Conservation (phyloP, 2,797 vertebrate species). For the Kryptopterus vitreolus region DNA sequence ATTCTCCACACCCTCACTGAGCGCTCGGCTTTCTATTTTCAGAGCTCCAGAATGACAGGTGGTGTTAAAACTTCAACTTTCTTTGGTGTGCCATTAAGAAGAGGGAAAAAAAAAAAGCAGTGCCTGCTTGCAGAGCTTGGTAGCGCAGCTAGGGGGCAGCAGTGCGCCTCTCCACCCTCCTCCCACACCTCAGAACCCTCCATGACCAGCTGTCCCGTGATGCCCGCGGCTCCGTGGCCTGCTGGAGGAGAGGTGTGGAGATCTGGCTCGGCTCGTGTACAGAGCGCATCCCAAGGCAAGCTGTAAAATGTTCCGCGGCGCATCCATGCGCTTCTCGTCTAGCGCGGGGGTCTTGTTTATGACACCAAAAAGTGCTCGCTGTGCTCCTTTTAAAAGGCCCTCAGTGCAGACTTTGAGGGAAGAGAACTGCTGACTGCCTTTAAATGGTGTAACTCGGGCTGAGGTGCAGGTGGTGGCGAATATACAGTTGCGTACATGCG, state of each 20-base stretch:
- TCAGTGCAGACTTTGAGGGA: slow-evolving; percentile 25
- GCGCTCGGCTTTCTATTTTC: slow-evolving; percentile 2
- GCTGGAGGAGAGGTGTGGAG: slow-evolving; percentile 77
- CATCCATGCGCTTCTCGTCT: slow-evolving; percentile 44
- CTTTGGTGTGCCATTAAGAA: neutral
- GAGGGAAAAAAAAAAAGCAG: too few species aligned
- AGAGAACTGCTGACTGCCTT: slow-evolving; percentile 37
- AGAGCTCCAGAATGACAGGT: slow-evolving; percentile 10
- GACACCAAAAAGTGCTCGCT: slow-evolving; percentile 48
- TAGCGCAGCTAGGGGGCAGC: slow-evolving; percentile 54
- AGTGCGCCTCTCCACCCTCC: slow-evolving; percentile 51
- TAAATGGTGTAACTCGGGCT: slow-evolving; percentile 24
- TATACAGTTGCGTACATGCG: slow-evolving; percentile 50
- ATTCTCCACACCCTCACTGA: neutral
- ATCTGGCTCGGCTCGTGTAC: slow-evolving; percentile 64
- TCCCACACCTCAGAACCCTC: slow-evolving; percentile 57
- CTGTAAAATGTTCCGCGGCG: slow-evolving; percentile 50
- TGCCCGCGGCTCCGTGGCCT: slow-evolving; percentile 72
- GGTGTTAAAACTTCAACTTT: slow-evolving; percentile 6
- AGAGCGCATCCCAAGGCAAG: slow-evolving; percentile 51
- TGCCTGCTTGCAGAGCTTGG: neutral
- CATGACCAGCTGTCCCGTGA: slow-evolving; percentile 76
- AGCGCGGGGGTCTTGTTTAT: slow-evolving; percentile 47
- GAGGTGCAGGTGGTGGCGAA: slow-evolving; percentile 35
- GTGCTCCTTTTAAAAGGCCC: slow-evolving; percentile 48